phyloP scores from a whole-genome alignment of 2,888 invertebrate genomes.

The Aplocera efformata region DNA sequence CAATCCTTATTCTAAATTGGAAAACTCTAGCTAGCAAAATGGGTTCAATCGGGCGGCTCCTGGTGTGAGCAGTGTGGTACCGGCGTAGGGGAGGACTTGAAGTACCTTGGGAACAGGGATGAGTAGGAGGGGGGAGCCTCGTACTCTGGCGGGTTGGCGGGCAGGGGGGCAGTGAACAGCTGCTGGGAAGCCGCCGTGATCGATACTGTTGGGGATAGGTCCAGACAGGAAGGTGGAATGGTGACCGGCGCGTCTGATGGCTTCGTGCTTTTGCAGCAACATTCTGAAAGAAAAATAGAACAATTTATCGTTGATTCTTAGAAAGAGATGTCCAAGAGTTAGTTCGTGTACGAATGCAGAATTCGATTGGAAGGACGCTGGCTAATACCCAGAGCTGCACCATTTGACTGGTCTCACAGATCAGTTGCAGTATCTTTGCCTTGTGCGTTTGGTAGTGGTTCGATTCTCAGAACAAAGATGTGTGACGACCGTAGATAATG shows the following conservation, averaged over 20 bases:
- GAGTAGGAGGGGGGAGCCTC: constrained; percentile 84
- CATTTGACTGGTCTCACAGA: too few relatives aligned
- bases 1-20: constrained; percentile 30
- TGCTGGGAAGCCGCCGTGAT: constrained; percentile 64
- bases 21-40: constrained; percentile 43
- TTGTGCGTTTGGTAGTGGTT: too few relatives aligned
- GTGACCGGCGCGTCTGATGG: constrained; percentile 67
- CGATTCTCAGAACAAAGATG: too few relatives aligned
- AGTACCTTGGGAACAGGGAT: constrained; percentile 81
- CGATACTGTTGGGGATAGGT: constrained; percentile 67
- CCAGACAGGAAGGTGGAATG: constrained; percentile 72
- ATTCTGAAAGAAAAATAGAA: constrained; percentile 58
- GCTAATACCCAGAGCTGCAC: too few relatives aligned
- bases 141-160: constrained; percentile 81
- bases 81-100: constrained; percentile 67
- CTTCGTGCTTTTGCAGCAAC: constrained; percentile 73
- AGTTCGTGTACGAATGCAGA: too few relatives aligned
- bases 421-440: too few relatives aligned
- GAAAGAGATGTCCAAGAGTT: too few relatives aligned
- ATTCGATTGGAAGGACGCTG: too few relatives aligned
- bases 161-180: constrained; percentile 57
- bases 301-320: too few relatives aligned
- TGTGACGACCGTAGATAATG: too few relatives aligned
- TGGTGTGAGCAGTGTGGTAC: constrained; percentile 73
- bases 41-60: constrained; percentile 62